These are phyloP conservation scores for Suncus etruscus DNA, from an alignment of 2,113 vertebrate species.

Conservation along the genomic window DNA sequence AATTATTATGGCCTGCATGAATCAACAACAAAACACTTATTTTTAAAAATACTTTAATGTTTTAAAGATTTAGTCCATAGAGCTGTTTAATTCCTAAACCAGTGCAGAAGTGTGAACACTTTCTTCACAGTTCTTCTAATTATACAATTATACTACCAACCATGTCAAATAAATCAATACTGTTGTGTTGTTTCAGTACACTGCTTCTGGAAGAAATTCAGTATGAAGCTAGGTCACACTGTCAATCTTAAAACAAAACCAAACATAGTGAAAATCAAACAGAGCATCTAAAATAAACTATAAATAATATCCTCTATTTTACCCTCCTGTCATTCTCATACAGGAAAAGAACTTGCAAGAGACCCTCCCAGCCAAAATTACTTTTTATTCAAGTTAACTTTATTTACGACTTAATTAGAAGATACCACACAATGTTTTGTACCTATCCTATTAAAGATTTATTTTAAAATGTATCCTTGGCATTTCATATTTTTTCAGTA, in stretches of 20 bases:
- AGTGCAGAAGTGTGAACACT: constrained; percentile 77
- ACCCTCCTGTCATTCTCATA: neutral
- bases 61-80: constrained; percentile 70
- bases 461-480: constrained; percentile 33
- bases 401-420: constrained; percentile 35
- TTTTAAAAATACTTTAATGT: constrained; percentile 73
- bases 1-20: constrained; percentile 67
- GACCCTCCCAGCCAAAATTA: neutral
- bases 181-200: constrained; percentile 48
- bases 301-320: neutral
- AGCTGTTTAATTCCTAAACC: constrained; percentile 79
- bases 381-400: constrained; percentile 49
- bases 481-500: constrained; percentile 54
- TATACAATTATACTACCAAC: constrained; percentile 76
- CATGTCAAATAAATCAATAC: constrained; percentile 74
- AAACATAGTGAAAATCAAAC: constrained; percentile 54
- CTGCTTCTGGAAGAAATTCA: constrained; percentile 56
- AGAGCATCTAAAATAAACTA: constrained; percentile 44
- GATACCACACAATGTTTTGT: neutral
- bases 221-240: constrained; percentile 12
- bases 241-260: constrained; percentile 61
- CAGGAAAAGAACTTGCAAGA: neutral
- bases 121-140: constrained; percentile 81
- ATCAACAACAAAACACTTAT: constrained; percentile 70
- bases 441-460: constrained; percentile 39